Conservation (phyloP, 2,888 invertebrate species). For the Apomyelois bistriatella region DNA sequence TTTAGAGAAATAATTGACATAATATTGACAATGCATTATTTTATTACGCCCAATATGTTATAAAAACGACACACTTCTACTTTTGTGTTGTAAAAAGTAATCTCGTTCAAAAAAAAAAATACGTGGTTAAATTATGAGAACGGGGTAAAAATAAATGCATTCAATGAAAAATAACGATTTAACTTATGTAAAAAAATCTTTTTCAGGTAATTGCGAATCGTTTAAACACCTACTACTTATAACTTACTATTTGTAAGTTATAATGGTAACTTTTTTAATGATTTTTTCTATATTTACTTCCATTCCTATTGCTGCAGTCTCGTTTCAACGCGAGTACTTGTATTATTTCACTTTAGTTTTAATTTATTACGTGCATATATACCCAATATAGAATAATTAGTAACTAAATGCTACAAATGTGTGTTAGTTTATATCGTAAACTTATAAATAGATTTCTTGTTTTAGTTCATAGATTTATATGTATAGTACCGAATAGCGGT, state of each 20-base stretch:
- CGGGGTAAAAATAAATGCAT: no score
- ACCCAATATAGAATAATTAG: slow-evolving; percentile 47
- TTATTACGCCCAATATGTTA: no score
- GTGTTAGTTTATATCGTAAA: slow-evolving; percentile 55
- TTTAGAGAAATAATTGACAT: background rate
- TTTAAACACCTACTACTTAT: background rate
- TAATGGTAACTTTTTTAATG: slow-evolving; percentile 48
- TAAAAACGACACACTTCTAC: no score
- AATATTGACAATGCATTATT: no score
- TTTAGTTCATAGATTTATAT: slow-evolving; percentile 59
- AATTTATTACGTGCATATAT: slow-evolving; percentile 41
- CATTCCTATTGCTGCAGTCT: slow-evolving; percentile 38
- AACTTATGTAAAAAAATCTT: slow-evolving; percentile 11
- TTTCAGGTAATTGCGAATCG: slow-evolving; percentile 41
- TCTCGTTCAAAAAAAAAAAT: no score
- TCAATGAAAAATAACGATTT: no score
- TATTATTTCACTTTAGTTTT: slow-evolving; percentile 55
- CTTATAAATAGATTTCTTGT: slow-evolving; percentile 47
- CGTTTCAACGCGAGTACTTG: slow-evolving; percentile 34
- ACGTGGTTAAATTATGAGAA: no score
- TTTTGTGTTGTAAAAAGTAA: no score
- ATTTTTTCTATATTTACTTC: slow-evolving; percentile 41
- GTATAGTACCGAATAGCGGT: slow-evolving; percentile 67
- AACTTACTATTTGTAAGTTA: slow-evolving; percentile 1
- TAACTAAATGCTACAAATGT: slow-evolving; percentile 57